Conservation (phyloP, 1,140 invertebrate species). For the Nasonia vitripennis region DNA sequence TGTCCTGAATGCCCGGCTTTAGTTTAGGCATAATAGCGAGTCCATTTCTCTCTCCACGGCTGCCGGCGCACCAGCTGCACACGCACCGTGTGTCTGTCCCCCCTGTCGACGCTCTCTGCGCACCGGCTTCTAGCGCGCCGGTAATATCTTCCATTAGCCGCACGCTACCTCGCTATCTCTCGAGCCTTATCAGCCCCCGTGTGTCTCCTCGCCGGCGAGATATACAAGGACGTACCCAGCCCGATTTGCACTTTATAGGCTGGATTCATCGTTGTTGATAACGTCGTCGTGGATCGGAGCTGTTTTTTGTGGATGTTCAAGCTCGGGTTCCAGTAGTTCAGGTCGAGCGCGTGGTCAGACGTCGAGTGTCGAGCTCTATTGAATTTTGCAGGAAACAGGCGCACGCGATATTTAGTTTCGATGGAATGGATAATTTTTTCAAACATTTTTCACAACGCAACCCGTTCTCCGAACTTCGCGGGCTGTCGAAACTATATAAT, state of each 20-base stretch:
- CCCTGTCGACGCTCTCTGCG: neutral
- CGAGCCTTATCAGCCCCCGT: neutral
- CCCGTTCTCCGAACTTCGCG: no score
- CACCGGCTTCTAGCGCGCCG: neutral
- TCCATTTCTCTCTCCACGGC: constrained; percentile 62
- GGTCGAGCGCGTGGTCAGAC: neutral
- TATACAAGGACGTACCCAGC: neutral
- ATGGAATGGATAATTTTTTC: no score
- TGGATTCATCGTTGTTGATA: neutral
- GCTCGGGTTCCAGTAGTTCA: neutral
- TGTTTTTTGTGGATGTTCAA: neutral
- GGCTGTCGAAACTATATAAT: no score
- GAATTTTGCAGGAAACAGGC: no score
- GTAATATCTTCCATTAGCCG: constrained; percentile 20
- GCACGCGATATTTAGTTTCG: no score
- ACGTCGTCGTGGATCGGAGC: neutral
- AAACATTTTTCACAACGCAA: no score
- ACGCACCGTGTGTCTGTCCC: neutral
- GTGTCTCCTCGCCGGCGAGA: neutral
- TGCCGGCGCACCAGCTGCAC: constrained; percentile 43
- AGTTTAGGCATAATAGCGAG: constrained; percentile 71
- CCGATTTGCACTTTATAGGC: neutral
- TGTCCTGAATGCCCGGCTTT: constrained; percentile 68
- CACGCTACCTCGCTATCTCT: neutral
- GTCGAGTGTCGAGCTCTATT: no score